Evolutionary conservation across 2,113 vertebrate species (phyloP).

Genomic region (Asarcornis scutulata): DNA sequence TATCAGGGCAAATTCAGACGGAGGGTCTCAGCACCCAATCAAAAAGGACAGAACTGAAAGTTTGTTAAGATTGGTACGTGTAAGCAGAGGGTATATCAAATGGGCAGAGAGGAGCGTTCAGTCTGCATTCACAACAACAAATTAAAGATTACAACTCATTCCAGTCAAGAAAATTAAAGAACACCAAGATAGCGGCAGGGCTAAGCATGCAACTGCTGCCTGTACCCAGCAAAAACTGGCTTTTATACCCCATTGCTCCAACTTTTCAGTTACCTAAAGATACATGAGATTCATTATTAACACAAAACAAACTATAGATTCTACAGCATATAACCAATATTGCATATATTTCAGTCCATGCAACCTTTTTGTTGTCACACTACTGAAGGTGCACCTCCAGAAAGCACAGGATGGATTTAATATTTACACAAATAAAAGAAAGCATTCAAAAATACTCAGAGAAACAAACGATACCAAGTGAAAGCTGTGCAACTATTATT

Average conservation of each 20-base stretch:
- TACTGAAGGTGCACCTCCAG: neutral
- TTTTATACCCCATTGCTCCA: neutral
- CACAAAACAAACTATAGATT: neutral
- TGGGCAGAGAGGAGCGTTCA: neutral
- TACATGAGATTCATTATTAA: neutral
- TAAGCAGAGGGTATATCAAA: rapidly evolving
- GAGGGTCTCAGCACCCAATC: neutral
- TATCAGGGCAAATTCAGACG: rapidly evolving
- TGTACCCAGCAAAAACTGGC: neutral
- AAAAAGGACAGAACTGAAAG: neutral
- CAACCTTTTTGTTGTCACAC: neutral
- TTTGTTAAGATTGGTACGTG: neutral
- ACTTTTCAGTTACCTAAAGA: neutral
- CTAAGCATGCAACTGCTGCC: neutral
- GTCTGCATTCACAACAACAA: neutral
- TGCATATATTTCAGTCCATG: neutral
- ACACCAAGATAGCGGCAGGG: neutral
- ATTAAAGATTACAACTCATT: neutral
- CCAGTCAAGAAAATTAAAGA: neutral
- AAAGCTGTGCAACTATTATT: neutral
- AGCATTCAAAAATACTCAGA: neutral
- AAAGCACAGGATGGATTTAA: neutral
- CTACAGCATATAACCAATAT: neutral
- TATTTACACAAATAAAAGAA: neutral
- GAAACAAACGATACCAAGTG: neutral